Evolutionary conservation across 2,888 invertebrate species (phyloP).

Genomic region (Blastobasis adustella): DNA sequence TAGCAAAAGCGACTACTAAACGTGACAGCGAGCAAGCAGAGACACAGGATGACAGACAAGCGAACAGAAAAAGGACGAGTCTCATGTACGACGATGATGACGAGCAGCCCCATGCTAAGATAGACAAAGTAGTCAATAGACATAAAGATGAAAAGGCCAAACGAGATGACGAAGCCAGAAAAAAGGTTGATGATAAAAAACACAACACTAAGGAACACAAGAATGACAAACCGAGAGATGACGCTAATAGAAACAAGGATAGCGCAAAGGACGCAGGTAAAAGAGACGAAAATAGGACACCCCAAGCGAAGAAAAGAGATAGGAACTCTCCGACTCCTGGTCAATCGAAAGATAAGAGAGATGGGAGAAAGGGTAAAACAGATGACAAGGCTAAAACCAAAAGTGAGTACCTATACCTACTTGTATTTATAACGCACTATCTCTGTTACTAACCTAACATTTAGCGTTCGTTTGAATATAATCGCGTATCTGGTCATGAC

Average conservation of each 20-base stretch:
- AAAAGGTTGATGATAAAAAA: background rate
- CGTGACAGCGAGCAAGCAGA: background rate
- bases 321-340: background rate
- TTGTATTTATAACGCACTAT: too few relatives aligned
- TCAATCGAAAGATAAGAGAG: background rate
- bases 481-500: too few relatives aligned
- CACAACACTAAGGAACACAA: background rate
- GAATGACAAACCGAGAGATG: slow-evolving; percentile 1
- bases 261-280: background rate
- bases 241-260: background rate
- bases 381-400: slow-evolving; percentile 2
- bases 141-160: slow-evolving; percentile 39
- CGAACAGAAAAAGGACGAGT: slow-evolving; percentile 42
- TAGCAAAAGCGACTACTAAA: slow-evolving; percentile 20
- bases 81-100: slow-evolving; percentile 68
- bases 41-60: background rate
- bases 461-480: too few relatives aligned
- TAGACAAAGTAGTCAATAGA: slow-evolving; percentile 52
- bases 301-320: slow-evolving; percentile 1
- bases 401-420: background rate
- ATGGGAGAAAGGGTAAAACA: slow-evolving; percentile 4
- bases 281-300: slow-evolving; percentile 1
- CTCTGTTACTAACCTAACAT: too few relatives aligned
- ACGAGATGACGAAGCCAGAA: background rate
- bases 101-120: slow-evolving; percentile 42